Conservation (phyloP, 30 jellyfish, hydroid and myxozoan species). For the Chironex yamaguchii region DNA sequence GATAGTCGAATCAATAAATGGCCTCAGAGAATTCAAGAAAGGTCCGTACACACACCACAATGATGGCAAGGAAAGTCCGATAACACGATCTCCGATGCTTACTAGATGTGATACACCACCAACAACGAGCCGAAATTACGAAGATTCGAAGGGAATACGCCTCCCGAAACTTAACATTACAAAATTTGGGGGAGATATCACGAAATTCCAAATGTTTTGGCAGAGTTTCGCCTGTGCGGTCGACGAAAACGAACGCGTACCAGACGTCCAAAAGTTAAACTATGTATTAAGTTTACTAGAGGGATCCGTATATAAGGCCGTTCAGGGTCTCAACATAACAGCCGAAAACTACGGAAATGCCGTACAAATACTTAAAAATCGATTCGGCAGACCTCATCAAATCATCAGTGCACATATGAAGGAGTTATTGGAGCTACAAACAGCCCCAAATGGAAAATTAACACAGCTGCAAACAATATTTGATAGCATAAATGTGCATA, state of each 20-base stretch:
- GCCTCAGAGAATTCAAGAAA: no score
- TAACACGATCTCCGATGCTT: no score
- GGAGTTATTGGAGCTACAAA: conserved; percentile 4
- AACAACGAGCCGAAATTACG: no score
- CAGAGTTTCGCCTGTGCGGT: conserved; percentile 40
- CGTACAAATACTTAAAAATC: conserved; percentile 1
- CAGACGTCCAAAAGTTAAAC: conserved; percentile 25
- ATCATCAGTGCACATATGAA: conserved; percentile 42
- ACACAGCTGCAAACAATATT: not conserved
- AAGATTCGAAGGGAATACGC: not conserved
- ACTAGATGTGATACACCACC: no score
- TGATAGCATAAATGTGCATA: conserved; percentile 28
- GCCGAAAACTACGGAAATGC: conserved; percentile 31
- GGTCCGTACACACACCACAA: no score
- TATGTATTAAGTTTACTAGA: conserved; percentile 19
- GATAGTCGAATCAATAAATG: no score
- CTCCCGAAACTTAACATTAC: conserved; percentile 27
- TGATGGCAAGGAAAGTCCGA: no score
- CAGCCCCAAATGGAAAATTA: not conserved
- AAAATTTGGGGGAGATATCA: conserved; percentile 36
- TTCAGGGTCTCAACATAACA: conserved; percentile 21
- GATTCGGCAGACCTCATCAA: conserved; percentile 7
- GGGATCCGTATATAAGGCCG: conserved; percentile 24
- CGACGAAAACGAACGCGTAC: conserved; percentile 12
- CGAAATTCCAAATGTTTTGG: not conserved